These are phyloP conservation scores for Drosophila imparisetae DNA, from an alignment of 2,888 invertebrate genomes.

Conservation along the genomic window DNA sequence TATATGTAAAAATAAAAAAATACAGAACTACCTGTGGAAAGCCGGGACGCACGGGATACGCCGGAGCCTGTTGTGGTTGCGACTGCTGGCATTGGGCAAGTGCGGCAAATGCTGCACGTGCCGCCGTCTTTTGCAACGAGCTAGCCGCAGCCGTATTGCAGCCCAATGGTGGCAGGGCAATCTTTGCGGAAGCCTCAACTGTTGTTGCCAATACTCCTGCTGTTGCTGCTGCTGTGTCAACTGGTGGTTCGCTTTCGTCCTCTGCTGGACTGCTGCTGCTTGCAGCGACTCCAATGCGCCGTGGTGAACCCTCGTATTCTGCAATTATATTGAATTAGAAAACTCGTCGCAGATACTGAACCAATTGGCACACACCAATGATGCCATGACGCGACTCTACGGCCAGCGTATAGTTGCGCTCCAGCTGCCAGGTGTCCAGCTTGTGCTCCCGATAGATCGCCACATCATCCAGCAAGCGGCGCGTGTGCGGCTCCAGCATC, in stretches of 20 bases:
- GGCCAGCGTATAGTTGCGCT: slow-evolving; percentile 81
- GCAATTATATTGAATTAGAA: not conserved
- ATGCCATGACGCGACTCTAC: slow-evolving; percentile 81
- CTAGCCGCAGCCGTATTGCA: slow-evolving; percentile 32
- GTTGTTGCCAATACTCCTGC: not conserved
- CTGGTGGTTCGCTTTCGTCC: slow-evolving; percentile 65
- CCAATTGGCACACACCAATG: slow-evolving; percentile 66
- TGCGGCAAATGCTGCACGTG: slow-evolving; percentile 60
- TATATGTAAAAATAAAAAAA: not conserved
- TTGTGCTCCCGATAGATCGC: slow-evolving; percentile 62
- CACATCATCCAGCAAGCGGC: slow-evolving; percentile 44
- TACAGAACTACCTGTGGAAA: slow-evolving; percentile 89
- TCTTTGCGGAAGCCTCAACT: slow-evolving; percentile 41
- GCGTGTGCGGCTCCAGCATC: slow-evolving; percentile 40
- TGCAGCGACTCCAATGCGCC: slow-evolving; percentile 63
- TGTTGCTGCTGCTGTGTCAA: slow-evolving; percentile 26
- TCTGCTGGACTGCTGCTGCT: slow-evolving; percentile 45
- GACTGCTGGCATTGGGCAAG: slow-evolving; percentile 51
- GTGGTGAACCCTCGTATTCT: slow-evolving; percentile 70
- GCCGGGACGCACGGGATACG: slow-evolving; percentile 92
- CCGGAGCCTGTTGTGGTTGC: slow-evolving; percentile 49
- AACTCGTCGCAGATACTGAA: not conserved
- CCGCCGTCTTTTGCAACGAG: slow-evolving; percentile 60
- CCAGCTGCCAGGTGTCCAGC: slow-evolving; percentile 71
- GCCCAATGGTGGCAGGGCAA: slow-evolving; percentile 42